phyloP scores from a whole-genome alignment of 2,797 vertebrate species.

The Coregonus ussuriensis region DNA sequence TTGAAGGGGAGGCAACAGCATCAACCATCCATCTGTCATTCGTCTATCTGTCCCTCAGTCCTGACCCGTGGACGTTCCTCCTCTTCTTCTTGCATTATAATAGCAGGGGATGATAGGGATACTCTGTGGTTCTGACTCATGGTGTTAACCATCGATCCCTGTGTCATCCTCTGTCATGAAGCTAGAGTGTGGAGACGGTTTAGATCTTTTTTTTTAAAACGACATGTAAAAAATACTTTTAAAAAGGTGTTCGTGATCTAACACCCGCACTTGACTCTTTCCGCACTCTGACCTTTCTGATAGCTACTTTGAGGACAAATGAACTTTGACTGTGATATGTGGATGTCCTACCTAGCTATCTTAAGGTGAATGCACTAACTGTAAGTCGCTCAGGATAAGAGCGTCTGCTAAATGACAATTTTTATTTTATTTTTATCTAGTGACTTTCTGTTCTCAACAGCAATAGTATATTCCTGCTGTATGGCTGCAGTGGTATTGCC shows the following conservation, averaged over 20 bases:
- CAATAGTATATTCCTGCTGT: neutral
- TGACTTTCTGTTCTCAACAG: neutral
- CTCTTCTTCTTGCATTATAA: too few species aligned
- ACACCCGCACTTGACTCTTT: too few species aligned
- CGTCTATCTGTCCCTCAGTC: slow-evolving; percentile 1
- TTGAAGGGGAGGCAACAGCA: slow-evolving; percentile 41
- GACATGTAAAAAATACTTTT: neutral
- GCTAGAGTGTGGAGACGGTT: neutral
- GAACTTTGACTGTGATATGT: too few species aligned
- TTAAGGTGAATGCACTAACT: too few species aligned
- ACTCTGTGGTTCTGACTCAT: neutral
- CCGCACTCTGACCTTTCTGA: too few species aligned
- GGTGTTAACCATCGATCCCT: neutral
- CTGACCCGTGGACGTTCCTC: slow-evolving; percentile 39
- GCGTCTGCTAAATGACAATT: neutral
- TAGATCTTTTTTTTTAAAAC: neutral
- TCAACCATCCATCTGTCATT: slow-evolving; percentile 40
- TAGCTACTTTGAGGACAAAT: too few species aligned
- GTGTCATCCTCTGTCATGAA: neutral
- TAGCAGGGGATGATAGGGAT: too few species aligned
- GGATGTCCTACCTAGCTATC: too few species aligned
- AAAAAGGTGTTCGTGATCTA: too few species aligned
- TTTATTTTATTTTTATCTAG: neutral
- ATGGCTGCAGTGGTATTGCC: neutral
- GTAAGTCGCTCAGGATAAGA: too few species aligned